phyloP scores from a whole-genome alignment of 2,888 invertebrate species.

The Schizaphis graminum region DNA sequence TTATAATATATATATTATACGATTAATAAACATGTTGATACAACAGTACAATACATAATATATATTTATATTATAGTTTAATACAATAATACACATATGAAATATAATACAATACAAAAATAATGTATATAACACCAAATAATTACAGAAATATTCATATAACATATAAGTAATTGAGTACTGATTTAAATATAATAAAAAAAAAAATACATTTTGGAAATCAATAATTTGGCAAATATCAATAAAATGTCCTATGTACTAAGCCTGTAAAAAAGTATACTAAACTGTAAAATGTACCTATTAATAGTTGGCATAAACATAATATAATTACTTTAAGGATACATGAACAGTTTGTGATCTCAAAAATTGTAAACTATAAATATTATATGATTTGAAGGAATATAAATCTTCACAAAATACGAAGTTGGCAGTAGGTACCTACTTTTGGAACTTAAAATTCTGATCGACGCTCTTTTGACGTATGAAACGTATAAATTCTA shows the following conservation, averaged over 20 bases:
- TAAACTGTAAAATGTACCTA: background rate
- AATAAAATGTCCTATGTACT: background rate
- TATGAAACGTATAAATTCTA: background rate
- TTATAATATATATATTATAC: background rate
- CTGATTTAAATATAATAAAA: background rate
- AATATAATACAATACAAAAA: background rate
- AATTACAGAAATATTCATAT: background rate
- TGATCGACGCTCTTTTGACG: background rate
- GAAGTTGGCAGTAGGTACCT: background rate
- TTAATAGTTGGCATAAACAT: background rate
- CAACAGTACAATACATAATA: slow-evolving; percentile 1
- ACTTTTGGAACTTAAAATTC: background rate
- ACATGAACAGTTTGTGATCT: background rate
- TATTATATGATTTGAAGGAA: background rate
- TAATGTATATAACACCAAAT: background rate
- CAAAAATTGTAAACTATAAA: background rate
- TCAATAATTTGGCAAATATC: background rate
- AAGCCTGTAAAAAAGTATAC: background rate
- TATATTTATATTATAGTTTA: background rate
- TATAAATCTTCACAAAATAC: background rate
- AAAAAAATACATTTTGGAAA: background rate
- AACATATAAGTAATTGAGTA: background rate
- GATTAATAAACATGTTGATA: background rate
- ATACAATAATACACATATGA: background rate
- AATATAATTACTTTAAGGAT: background rate